Base-by-base conservation (phyloP, 2,888 invertebrate genomes). In the Chelonus formosanus region DNA sequence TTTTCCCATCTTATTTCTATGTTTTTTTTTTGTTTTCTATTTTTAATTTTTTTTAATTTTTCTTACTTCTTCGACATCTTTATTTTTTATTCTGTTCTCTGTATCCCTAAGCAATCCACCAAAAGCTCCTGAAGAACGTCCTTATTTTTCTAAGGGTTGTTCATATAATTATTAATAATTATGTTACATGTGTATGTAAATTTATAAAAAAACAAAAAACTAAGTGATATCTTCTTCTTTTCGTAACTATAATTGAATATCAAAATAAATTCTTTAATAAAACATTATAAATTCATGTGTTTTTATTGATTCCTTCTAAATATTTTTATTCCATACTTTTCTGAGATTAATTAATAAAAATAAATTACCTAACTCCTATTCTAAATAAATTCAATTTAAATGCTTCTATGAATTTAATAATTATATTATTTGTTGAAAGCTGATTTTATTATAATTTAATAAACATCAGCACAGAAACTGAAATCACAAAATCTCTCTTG, bases 221-320 rank as follows among this genome's bases (percentile, higher is more conserved):
- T 71, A 74, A 74, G 73, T 73, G 71, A 73, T 74, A 76, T 65
- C 48, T 20, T 20, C 20, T 20, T 20, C 20, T 20, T 55, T 63
- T 56, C 40, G 69, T 67, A 67, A 66, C 62, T 66, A 57, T 55
- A 36, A 65, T 48, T 65, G 36, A 54, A 52, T 59, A 65, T 59
- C n/a, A 55, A 55, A 45, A 34, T 34, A 53, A 74, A 73, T 76
- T 73, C 73, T 75, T 75, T 73, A 78, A 80, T 78, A 81, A 80
- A 77, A 76, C 73, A 73, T 75, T 72, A 73, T 75, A 78, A 74
- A 70, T 60, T 58, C 20, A 68, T 35, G 40, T 20, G 20, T 20
- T 20, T 20, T 20, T 20, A 20, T 20, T 20, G 20, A 20, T 20
- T 1, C 20, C 20, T 20, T 2, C 20, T 20, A 2, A 20, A 20